Conservation (phyloP, 2,888 invertebrate species). For the Polydrusus tereticollis region DNA sequence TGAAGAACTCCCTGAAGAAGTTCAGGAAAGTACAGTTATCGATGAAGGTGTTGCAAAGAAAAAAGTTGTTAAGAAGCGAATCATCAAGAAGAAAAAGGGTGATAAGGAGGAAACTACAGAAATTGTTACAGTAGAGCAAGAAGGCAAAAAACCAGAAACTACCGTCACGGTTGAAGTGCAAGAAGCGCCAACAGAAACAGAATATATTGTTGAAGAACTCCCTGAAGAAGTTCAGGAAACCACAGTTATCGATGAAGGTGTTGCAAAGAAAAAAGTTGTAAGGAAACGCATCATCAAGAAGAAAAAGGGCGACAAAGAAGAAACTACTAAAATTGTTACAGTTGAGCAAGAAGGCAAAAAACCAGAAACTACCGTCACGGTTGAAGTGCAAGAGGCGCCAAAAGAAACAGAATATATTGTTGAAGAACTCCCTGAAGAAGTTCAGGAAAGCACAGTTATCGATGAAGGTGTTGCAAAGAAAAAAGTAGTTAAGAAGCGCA, state of each 20-base stretch:
- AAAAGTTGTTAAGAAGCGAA: slow-evolving; percentile 62
- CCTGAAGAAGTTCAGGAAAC: slow-evolving; percentile 54
- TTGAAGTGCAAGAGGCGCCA: slow-evolving; percentile 52
- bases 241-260: slow-evolving; percentile 60
- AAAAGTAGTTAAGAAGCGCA: slow-evolving; percentile 57
- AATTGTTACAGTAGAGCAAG: slow-evolving; percentile 58
- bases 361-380: slow-evolving; percentile 56
- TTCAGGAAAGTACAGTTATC: slow-evolving; percentile 50
- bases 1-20: slow-evolving; percentile 50
- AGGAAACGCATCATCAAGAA: slow-evolving; percentile 34
- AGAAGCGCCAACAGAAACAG: slow-evolving; percentile 52
- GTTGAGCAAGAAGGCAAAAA: slow-evolving; percentile 35
- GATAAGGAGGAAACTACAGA: slow-evolving; percentile 64
- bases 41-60: slow-evolving; percentile 36
- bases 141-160: slow-evolving; percentile 43
- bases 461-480: slow-evolving; percentile 61
- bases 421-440: slow-evolving; percentile 52
- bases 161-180: slow-evolving; percentile 55
- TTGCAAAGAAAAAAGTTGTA: slow-evolving; percentile 52
- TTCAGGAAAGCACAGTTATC: slow-evolving; percentile 56
- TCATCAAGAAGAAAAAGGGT: slow-evolving; percentile 65
- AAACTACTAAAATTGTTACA: slow-evolving; percentile 57
- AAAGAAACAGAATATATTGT: slow-evolving; percentile 55
- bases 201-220: slow-evolving; percentile 55
- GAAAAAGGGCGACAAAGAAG: slow-evolving; percentile 52